phyloP scores from a whole-genome alignment of 2,888 invertebrate genomes.

The Drosophila parthenogenetica region DNA sequence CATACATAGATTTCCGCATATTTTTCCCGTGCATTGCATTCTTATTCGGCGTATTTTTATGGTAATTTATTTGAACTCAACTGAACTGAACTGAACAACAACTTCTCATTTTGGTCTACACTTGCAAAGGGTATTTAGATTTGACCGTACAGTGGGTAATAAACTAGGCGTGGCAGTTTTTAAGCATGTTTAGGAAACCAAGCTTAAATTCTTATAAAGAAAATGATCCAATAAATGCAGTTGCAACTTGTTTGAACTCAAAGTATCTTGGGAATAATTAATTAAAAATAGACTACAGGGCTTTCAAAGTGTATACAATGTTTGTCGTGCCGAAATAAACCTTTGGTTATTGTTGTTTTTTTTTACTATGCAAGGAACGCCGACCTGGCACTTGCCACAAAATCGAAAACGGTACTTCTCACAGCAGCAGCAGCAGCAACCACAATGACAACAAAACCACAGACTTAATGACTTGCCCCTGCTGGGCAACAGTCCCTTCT shows the following conservation, averaged over 20 bases:
- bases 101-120: slow-evolving; percentile 13
- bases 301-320: neutral
- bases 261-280: too few relatives aligned
- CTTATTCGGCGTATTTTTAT: slow-evolving; percentile 69
- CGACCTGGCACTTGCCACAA: slow-evolving; percentile 55
- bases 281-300: too few relatives aligned
- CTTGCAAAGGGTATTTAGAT: neutral
- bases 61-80: slow-evolving; percentile 72
- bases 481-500: slow-evolving; percentile 29
- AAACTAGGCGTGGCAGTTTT: too few relatives aligned
- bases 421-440: slow-evolving; percentile 34
- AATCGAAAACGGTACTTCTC: slow-evolving; percentile 64
- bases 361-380: slow-evolving; percentile 21
- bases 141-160: neutral
- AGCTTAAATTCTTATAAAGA: too few relatives aligned
- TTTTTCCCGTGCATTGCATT: slow-evolving; percentile 61
- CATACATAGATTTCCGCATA: slow-evolving; percentile 78
- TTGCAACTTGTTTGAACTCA: too few relatives aligned
- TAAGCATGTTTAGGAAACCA: too few relatives aligned
- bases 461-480: slow-evolving; percentile 63
- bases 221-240: too few relatives aligned
- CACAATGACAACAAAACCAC: slow-evolving; percentile 51
- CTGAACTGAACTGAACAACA: slow-evolving; percentile 47
- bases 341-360: slow-evolving; percentile 3
- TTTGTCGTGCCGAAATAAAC: neutral